These are phyloP conservation scores for Luperina testacea DNA, from an alignment of 2,888 invertebrate species.

Conservation along the genomic window DNA sequence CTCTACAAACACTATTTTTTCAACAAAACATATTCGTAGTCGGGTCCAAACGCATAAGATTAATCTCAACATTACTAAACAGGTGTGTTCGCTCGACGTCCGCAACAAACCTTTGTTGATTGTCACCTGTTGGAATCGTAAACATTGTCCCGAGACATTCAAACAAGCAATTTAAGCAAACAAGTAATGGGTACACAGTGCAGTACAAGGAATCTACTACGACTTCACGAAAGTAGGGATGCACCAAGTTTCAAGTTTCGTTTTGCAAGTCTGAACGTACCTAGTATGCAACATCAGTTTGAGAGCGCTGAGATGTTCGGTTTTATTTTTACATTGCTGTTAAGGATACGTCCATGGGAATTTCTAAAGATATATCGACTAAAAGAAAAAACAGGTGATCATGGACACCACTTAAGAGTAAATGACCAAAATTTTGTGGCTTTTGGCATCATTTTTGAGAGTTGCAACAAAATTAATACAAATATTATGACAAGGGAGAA, in stretches of 20 bases:
- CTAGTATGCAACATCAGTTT: conserved; percentile 27
- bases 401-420: background rate
- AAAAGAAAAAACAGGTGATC: background rate
- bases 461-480: conserved; percentile 24
- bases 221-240: conserved; percentile 43
- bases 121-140: conserved; percentile 81
- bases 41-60: conserved; percentile 1
- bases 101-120: conserved; percentile 74
- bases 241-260: conserved; percentile 60
- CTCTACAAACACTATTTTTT: background rate
- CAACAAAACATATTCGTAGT: conserved; percentile 1
- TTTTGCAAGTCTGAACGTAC: conserved; percentile 49
- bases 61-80: conserved; percentile 43
- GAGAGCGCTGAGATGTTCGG: conserved; percentile 21
- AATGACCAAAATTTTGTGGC: conserved; percentile 6
- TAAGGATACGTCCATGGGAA: background rate
- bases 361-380: background rate
- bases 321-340: conserved; percentile 31
- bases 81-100: conserved; percentile 55
- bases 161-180: conserved; percentile 77
- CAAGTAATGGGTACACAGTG: conserved; percentile 67
- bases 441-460: background rate
- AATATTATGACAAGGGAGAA: conserved; percentile 22
- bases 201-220: conserved; percentile 53
- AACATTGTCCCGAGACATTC: conserved; percentile 81